phyloP scores from a whole-genome alignment of 2,113 vertebrate genomes.

The Xiphias gladius region DNA sequence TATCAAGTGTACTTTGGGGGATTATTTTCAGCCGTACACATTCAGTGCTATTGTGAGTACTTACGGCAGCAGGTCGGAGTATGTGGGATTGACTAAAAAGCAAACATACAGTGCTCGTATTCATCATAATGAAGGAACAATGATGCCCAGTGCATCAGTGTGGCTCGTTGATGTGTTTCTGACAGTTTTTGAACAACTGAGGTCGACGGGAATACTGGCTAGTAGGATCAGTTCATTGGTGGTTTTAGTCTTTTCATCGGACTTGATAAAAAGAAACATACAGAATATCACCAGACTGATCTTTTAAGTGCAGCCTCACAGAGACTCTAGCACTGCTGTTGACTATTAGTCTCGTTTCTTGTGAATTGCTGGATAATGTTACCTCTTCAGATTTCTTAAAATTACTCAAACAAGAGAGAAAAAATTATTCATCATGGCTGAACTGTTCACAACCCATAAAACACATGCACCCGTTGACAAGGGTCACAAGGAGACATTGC shows the following conservation, averaged over 20 bases:
- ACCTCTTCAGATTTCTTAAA: too few relatives aligned
- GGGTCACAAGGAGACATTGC: background rate
- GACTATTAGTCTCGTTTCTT: background rate
- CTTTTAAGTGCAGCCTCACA: background rate
- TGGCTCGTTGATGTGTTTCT: too few relatives aligned
- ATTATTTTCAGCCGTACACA: background rate
- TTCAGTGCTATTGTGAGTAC: background rate
- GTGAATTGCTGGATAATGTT: background rate
- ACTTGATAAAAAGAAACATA: background rate
- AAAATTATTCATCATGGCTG: background rate
- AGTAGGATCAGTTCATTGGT: background rate
- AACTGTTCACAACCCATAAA: background rate
- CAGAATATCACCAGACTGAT: background rate
- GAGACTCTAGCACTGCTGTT: background rate
- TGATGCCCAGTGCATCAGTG: too few relatives aligned
- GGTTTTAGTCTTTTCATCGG: background rate
- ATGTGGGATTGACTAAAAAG: too few relatives aligned
- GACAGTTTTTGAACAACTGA: background rate
- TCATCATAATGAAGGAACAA: too few relatives aligned
- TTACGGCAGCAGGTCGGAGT: too few relatives aligned
- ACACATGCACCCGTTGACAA: background rate
- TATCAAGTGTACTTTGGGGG: background rate
- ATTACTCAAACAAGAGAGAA: background rate
- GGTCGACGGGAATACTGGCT: background rate
- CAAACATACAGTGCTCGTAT: too few relatives aligned